Percentiles rank a stretch among this genome's conserved stretches.
These are phyloP conservation scores for Diorhabda carinulata DNA, from an alignment of 1,140 invertebrate species.

Conservation along the genomic window DNA sequence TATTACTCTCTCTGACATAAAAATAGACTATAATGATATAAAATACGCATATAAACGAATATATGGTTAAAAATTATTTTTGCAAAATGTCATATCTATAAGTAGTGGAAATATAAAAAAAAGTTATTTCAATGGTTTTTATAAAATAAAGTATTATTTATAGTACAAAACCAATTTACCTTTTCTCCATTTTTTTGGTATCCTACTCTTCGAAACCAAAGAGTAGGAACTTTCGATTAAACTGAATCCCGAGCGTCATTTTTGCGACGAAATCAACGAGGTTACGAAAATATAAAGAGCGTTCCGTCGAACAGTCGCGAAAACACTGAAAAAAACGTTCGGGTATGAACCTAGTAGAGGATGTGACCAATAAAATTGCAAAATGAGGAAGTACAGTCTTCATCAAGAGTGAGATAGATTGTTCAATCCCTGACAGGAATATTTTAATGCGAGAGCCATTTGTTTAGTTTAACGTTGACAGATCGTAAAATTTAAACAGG, in stretches of 20 bases:
- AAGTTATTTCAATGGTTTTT: background rate
- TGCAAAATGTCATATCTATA: too few species aligned
- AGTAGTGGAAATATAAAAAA: background rate
- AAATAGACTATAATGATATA: too few species aligned
- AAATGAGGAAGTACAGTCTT: conserved; percentile 10
- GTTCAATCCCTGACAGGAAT: conserved; percentile 10
- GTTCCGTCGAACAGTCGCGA: background rate
- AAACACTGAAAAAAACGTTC: conserved; percentile 12
- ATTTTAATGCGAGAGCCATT: conserved; percentile 12
- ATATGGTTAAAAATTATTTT: too few species aligned
- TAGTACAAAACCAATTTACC: background rate
- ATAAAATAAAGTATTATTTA: background rate
- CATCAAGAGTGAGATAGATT: conserved; percentile 1
- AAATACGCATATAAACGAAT: too few species aligned
- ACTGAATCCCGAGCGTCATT: conserved; percentile 9
- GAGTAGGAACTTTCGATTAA: conserved; percentile 10
- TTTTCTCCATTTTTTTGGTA: conserved; percentile 1
- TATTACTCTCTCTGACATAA: too few species aligned
- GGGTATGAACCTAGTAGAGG: conserved; percentile 5
- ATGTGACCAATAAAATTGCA: conserved; percentile 7
- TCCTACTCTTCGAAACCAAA: background rate
- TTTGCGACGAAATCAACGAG: conserved; percentile 5
- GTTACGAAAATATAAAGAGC: background rate
- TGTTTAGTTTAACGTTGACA: conserved; percentile 15
- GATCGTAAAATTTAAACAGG: background rate